Evolutionary conservation across 2,113 vertebrate genomes (phyloP).

Genomic region (Narcine bancroftii): DNA sequence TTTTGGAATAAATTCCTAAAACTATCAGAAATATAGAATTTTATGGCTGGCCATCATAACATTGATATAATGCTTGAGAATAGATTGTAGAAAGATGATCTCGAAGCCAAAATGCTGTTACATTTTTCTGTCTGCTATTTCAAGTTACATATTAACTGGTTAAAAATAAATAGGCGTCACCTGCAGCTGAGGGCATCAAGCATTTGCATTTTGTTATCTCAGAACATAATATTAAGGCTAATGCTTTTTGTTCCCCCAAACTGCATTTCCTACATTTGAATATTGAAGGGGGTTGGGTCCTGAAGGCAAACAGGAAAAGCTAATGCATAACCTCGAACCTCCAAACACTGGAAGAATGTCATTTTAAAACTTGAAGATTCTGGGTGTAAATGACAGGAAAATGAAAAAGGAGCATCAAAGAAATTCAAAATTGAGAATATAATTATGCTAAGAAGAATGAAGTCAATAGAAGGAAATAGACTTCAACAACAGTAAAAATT

Average conservation of each 20-base stretch:
- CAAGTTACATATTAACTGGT: background rate
- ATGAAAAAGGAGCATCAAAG: background rate
- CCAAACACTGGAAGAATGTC: background rate
- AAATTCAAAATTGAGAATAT: background rate
- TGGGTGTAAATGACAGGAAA: background rate
- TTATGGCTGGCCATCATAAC: background rate
- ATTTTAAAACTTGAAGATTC: background rate
- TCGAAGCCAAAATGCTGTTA: background rate
- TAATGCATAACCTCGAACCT: background rate
- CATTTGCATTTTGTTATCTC: background rate
- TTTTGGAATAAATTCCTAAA: background rate
- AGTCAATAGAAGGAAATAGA: background rate
- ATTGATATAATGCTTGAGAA: background rate
- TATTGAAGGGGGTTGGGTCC: background rate
- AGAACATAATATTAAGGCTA: background rate
- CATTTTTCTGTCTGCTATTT: slow-evolving; percentile 1
- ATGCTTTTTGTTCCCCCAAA: background rate
- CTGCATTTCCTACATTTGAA: background rate
- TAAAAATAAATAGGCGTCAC: background rate
- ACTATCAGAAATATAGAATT: background rate
- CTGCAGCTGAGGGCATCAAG: background rate
- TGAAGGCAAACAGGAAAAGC: background rate
- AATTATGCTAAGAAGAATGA: background rate
- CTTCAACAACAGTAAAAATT: background rate
- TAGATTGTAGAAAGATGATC: background rate